A percentile compares a stretch with the other conserved stretches of the same genome.
phyloP scores from a whole-genome alignment of 1,140 invertebrate species.

The Bicyclus anynana region DNA sequence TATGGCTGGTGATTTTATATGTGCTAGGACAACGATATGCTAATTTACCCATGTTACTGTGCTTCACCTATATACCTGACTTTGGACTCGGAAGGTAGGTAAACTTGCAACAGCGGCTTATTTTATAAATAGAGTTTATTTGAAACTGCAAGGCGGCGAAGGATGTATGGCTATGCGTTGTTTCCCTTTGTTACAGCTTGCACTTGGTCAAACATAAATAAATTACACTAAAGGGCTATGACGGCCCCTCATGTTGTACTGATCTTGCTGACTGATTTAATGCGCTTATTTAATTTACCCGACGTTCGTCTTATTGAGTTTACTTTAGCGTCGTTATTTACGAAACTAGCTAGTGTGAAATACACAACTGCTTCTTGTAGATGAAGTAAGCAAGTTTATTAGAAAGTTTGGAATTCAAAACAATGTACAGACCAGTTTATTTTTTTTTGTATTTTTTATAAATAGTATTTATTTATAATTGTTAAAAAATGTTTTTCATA shows the following conservation, averaged over 20 bases:
- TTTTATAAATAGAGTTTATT: slow-evolving; percentile 34
- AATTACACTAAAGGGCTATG: slow-evolving; percentile 40
- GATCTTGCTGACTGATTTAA: slow-evolving; percentile 35
- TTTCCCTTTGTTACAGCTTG: slow-evolving; percentile 25
- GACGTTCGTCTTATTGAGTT: slow-evolving; percentile 10
- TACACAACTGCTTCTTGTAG: neutral
- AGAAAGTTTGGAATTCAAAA: neutral
- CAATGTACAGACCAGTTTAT: too few relatives aligned
- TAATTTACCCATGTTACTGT: slow-evolving; percentile 70
- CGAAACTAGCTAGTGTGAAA: neutral
- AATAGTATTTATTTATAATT: too few relatives aligned
- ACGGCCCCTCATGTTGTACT: slow-evolving; percentile 42
- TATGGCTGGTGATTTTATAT: slow-evolving; percentile 59
- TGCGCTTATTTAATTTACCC: slow-evolving; percentile 29
- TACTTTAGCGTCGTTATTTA: neutral
- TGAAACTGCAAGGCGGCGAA: neutral
- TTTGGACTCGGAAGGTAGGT: slow-evolving; percentile 62
- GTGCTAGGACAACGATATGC: slow-evolving; percentile 70
- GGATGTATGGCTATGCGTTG: slow-evolving; percentile 12
- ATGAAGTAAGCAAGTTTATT: neutral
- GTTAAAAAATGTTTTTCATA: too few relatives aligned
- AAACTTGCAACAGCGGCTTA: too few relatives aligned
- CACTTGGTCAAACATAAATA: slow-evolving; percentile 47
- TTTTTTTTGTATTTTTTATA: too few relatives aligned
- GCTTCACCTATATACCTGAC: slow-evolving; percentile 68